Conservation (phyloP, 2,113 vertebrate species). For the Salvelinus fontinalis region DNA sequence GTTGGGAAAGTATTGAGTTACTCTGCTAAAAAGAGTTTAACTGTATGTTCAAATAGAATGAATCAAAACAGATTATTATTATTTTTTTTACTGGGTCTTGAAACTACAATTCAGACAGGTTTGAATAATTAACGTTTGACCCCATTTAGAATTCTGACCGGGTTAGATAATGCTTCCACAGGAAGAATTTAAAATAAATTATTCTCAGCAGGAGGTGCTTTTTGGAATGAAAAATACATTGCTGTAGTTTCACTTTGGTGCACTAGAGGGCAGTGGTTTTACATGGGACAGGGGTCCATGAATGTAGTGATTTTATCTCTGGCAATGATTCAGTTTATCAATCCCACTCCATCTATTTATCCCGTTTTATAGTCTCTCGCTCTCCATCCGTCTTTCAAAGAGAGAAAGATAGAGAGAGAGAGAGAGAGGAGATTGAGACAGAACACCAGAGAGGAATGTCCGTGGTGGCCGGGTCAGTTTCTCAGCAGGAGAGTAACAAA, state of each 20-base stretch:
- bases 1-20: conserved; percentile 23
- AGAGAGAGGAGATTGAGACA: neutral
- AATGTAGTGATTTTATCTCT: too few species aligned
- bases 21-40: conserved; percentile 41
- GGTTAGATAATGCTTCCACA: neutral
- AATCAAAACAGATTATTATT: neutral
- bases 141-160: neutral
- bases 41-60: neutral
- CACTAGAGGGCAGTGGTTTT: too few species aligned
- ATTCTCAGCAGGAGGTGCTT: conserved; percentile 41
- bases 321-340: too few species aligned
- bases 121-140: conserved; percentile 32
- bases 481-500: conserved; percentile 43
- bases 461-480: conserved; percentile 32
- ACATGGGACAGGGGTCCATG: neutral
- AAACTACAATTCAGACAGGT: conserved; percentile 24
- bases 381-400: neutral
- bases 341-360: neutral
- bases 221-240: conserved; percentile 4
- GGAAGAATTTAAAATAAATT: conserved; percentile 36
- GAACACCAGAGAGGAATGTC: conserved; percentile 27
- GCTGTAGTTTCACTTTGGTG: conserved; percentile 40
- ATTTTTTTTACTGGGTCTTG: conserved; percentile 6
- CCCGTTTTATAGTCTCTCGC: neutral
- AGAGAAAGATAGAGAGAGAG: neutral